Percentiles rank a stretch among this genome's conserved stretches.
phyloP scores from a whole-genome alignment of 2,888 invertebrate species.

The Diarsia mendica region DNA sequence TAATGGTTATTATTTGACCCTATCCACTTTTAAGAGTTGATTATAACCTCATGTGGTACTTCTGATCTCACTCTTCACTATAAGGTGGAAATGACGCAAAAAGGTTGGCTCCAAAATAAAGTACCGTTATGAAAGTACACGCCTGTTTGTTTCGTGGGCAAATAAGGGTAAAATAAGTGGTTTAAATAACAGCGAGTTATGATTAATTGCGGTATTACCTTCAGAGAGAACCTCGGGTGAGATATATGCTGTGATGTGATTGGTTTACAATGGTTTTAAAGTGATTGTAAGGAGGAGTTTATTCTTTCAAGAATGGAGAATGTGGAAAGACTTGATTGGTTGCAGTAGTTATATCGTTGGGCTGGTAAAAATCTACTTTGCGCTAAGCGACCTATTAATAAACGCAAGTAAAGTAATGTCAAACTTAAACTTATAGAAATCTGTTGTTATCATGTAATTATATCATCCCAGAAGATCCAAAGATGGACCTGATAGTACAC shows the following conservation, averaged over 20 bases:
- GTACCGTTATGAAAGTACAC: slow-evolving; percentile 60
- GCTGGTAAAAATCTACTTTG: too few relatives aligned
- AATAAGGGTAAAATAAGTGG: slow-evolving; percentile 49
- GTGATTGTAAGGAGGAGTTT: slow-evolving; percentile 5
- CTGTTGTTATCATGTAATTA: too few relatives aligned
- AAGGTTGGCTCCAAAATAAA: slow-evolving; percentile 55
- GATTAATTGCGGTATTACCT: slow-evolving; percentile 38
- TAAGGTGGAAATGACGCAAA: slow-evolving; percentile 55
- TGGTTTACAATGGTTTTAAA: neutral
- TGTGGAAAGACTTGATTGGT: neutral
- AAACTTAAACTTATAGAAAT: too few relatives aligned
- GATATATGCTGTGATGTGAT: neutral
- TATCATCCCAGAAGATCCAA: too few relatives aligned
- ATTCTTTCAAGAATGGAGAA: neutral
- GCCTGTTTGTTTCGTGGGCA: slow-evolving; percentile 44
- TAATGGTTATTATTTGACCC: too few relatives aligned
- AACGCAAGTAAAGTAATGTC: too few relatives aligned
- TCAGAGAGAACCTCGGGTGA: neutral
- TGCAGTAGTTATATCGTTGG: neutral
- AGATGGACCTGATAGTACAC: too few relatives aligned
- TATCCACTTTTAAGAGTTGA: too few relatives aligned
- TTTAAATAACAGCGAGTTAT: slow-evolving; percentile 35
- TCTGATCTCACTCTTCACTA: neutral
- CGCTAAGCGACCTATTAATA: too few relatives aligned
- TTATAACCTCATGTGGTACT: slow-evolving; percentile 9